phyloP scores from a whole-genome alignment of 2,888 invertebrate genomes.

The Cenopis cana region DNA sequence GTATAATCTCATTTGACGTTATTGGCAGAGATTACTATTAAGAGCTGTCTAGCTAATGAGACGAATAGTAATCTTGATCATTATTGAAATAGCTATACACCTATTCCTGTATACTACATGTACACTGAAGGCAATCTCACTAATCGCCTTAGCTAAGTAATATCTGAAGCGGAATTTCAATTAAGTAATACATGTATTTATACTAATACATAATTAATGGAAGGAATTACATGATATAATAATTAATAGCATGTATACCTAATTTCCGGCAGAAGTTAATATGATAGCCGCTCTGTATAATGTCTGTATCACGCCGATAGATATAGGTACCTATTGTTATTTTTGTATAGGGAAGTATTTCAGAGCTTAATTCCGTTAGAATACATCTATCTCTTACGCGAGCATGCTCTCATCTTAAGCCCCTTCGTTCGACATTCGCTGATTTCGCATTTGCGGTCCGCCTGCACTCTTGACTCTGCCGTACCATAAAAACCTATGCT shows the following conservation, averaged over 20 bases:
- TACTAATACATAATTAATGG: too few relatives aligned
- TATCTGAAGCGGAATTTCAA: not conserved
- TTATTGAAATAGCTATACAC: not conserved
- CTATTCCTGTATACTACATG: not conserved
- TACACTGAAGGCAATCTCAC: not conserved
- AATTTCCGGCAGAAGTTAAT: not conserved
- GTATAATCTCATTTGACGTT: too few relatives aligned
- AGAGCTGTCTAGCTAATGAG: too few relatives aligned
- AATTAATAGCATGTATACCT: too few relatives aligned
- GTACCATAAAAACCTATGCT: not conserved
- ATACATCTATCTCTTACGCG: conserved; percentile 3
- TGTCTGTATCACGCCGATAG: not conserved
- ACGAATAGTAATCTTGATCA: too few relatives aligned
- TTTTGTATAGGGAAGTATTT: not conserved
- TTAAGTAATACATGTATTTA: not conserved
- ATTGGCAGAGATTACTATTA: too few relatives aligned
- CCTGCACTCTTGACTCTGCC: not conserved
- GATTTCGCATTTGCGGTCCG: conserved; percentile 54
- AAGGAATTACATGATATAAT: too few relatives aligned
- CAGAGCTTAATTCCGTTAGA: not conserved
- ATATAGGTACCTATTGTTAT: too few relatives aligned
- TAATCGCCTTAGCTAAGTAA: not conserved
- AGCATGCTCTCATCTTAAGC: conserved; percentile 44
- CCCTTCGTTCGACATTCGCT: conserved; percentile 50
- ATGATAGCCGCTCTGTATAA: not conserved